Base-by-base conservation (phyloP, 2,888 invertebrate genomes). In the Tigriopus californicus region DNA sequence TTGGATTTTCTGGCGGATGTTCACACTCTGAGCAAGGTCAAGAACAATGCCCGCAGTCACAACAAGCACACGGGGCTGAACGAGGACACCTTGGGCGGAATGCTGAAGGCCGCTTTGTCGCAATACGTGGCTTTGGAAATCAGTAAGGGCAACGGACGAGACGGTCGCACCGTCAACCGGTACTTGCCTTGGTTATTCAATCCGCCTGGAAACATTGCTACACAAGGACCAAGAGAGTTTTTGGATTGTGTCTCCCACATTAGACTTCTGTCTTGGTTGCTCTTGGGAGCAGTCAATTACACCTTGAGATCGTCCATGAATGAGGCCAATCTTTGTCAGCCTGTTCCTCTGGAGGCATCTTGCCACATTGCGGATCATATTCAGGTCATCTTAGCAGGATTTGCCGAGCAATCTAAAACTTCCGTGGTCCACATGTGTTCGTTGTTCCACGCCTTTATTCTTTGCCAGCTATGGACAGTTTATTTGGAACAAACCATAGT, bases 401-500 rank as follows among this genome's bases (percentile, higher is more conserved):
- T 97, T 76, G 90, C 92, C 41, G 97, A 97, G 69, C 90, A 92
- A 68, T 83, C 85, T 1, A 92, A 91, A 74, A 80, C 86, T 2
- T 89, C 88, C 1, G 86, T 89, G 5, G 77, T 87, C 59, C 92
- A 97, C 68, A 91, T 95, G 91, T 89, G 88, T 57, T 91, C 94
- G 1, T 75, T 98, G 57, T 94, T 92, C 72, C 91, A 95, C 73
- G 92, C 95, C 3, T 98, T 98, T 72, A 87, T 94, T 62, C 77
- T 98, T 54, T 98, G 97, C 69, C 97, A 83, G 80, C 76, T 98
- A 63, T 98, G 97, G 98, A 98, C 97, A 0, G 82, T 98, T 65
- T 98, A 98, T 74, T 80, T 97, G 70, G 97, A 98, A 72, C 86
- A 88, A 71, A 56, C 46, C 44, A 56, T 56, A 1, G 20, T 22